These are phyloP conservation scores for Pterois miles DNA, from an alignment of 2,797 vertebrate genomes.

Conservation along the genomic window DNA sequence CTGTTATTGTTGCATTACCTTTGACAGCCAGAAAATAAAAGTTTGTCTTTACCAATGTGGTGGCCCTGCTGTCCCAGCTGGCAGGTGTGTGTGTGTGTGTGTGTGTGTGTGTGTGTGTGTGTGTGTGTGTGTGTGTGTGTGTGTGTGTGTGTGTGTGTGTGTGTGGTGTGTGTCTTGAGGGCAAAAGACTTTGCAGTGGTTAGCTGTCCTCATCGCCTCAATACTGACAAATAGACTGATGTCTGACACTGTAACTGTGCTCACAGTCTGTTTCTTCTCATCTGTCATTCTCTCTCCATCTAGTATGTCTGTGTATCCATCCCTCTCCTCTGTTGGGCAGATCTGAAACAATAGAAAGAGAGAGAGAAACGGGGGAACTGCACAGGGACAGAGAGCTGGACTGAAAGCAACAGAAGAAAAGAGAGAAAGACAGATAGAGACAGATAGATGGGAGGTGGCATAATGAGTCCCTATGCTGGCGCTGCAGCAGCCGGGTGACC, in stretches of 20 bases:
- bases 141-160: neutral
- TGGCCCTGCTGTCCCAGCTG: neutral
- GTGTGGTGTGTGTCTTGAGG: neutral
- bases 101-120: neutral
- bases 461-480: slow-evolving; percentile 71
- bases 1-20: no score
- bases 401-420: slow-evolving; percentile 36
- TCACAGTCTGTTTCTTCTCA: slow-evolving; percentile 10
- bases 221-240: slow-evolving; percentile 11
- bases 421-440: slow-evolving; percentile 49
- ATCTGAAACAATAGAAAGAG: slow-evolving; percentile 17
- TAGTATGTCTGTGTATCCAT: neutral
- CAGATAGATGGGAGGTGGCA: slow-evolving; percentile 72
- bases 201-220: neutral
- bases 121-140: neutral
- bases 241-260: slow-evolving; percentile 14
- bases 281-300: neutral
- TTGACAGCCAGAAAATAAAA: neutral
- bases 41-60: neutral
- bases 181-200: slow-evolving; percentile 1
- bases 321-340: neutral
- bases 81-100: neutral
- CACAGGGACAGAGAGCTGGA: slow-evolving; percentile 10
- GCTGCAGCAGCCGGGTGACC: slow-evolving; percentile 79
- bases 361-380: neutral